These are phyloP conservation scores for Cyphomyrus plagiostoma DNA, from an alignment of 2,113 vertebrate species.

Conservation along the genomic window DNA sequence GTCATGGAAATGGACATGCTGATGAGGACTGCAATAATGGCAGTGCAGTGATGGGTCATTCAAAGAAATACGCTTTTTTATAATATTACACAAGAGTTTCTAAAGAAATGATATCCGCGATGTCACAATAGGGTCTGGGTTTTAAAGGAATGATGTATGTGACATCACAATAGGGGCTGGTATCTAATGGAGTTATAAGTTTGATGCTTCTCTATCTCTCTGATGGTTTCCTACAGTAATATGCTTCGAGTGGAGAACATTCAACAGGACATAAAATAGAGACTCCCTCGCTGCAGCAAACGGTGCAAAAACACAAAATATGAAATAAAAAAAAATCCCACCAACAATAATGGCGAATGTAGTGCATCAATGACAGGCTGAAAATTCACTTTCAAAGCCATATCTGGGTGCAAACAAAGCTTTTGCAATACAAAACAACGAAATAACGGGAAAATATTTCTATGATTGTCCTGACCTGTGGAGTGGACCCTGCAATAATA, in stretches of 20 bases:
- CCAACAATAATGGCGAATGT: not conserved
- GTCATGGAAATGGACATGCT: not conserved
- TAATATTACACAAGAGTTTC: not conserved
- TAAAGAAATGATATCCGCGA: not conserved
- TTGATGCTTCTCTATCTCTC: not conserved
- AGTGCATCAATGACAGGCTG: not conserved
- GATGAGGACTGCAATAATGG: not conserved
- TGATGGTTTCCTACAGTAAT: not conserved
- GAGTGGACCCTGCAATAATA: not conserved
- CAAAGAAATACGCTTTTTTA: not conserved
- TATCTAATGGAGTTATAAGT: not conserved
- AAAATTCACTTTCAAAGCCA: not conserved
- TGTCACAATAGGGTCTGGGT: not conserved
- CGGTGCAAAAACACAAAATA: not conserved
- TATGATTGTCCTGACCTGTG: not conserved
- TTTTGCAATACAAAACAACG: not conserved
- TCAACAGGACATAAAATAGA: not conserved
- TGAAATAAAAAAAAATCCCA: not conserved
- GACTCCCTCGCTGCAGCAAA: not conserved
- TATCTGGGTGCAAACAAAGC: not conserved
- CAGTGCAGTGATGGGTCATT: not conserved
- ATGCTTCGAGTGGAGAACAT: not conserved
- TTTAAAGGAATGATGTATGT: not conserved
- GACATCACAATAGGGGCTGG: not conserved
- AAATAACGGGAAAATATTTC: not conserved